Percentiles rank a stretch among this genome's conserved stretches.
Conservation (phyloP, 2,888 invertebrate species). For the Alcis repandata region DNA sequence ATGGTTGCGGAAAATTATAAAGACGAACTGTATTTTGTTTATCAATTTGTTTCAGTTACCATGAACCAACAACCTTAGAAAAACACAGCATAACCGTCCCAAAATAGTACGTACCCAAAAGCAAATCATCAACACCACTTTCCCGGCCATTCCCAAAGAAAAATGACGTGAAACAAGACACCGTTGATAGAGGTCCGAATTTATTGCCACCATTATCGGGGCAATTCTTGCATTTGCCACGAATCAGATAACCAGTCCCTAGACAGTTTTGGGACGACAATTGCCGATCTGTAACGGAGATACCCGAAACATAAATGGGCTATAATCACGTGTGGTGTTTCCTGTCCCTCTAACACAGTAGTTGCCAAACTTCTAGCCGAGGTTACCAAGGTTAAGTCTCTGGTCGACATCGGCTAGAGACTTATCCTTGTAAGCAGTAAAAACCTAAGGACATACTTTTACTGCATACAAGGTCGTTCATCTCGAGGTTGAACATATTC, state of each 20-base stretch:
- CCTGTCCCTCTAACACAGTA: conserved; percentile 37
- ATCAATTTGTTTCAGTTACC: background rate
- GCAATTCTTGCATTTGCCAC: conserved; percentile 68
- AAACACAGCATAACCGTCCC: background rate
- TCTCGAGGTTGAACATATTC: no score
- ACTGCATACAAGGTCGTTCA: no score
- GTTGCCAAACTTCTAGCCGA: conserved; percentile 18
- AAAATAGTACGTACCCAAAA: conserved; percentile 9
- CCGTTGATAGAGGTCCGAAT: conserved; percentile 63
- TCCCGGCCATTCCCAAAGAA: conserved; percentile 38
- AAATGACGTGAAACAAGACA: conserved; percentile 58
- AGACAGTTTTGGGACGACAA: conserved; percentile 57
- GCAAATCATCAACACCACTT: conserved; percentile 24
- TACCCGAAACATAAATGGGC: conserved; percentile 67
- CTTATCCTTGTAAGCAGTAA: no score
- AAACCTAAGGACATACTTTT: no score
- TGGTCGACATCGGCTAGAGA: no score
- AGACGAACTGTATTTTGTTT: background rate
- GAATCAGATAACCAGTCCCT: conserved; percentile 57
- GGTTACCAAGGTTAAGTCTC: background rate
- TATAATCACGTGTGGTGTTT: conserved; percentile 55
- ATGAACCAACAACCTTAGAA: background rate
- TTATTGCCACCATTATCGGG: conserved; percentile 68
- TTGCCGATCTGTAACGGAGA: conserved; percentile 65
- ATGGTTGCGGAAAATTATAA: no score